phyloP scores from a whole-genome alignment of 2,888 invertebrate species.

The Romanomermis culicivorax region DNA sequence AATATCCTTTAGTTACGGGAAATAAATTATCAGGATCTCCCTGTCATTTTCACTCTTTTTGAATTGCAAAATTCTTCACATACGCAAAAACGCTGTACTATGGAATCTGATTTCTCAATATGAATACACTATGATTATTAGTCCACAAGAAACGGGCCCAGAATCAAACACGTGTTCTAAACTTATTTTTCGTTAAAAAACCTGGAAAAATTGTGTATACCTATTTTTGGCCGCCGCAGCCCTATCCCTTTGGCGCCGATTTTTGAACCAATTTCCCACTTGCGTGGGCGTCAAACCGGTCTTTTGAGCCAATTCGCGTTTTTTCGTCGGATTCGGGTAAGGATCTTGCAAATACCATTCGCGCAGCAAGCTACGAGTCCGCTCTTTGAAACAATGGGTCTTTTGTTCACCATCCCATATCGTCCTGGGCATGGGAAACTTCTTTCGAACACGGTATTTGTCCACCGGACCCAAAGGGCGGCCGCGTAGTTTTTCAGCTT shows the following conservation, averaged over 20 bases:
- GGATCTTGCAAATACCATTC: constrained; percentile 97
- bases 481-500: constrained; percentile 69
- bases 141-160: not conserved
- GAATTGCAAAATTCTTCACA: too few species aligned
- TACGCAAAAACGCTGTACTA: too few species aligned
- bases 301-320: constrained; percentile 65
- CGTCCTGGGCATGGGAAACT: constrained; percentile 69
- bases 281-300: constrained; percentile 78
- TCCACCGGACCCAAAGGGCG: constrained; percentile 77
- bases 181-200: constrained; percentile 2
- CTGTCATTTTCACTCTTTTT: too few species aligned
- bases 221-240: constrained; percentile 60
- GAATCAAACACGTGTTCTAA: not conserved
- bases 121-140: too few species aligned
- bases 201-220: constrained; percentile 26
- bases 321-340: constrained; percentile 83
- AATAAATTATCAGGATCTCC: too few species aligned
- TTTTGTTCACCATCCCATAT: constrained; percentile 93
- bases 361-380: constrained; percentile 71
- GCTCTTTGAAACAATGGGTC: constrained; percentile 79
- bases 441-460: constrained; percentile 75
- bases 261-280: constrained; percentile 90
- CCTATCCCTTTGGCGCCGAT: constrained; percentile 78
- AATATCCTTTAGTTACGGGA: too few species aligned
- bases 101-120: too few species aligned